These are phyloP conservation scores for Channa striata DNA, from an alignment of 2,797 vertebrate species.

Conservation along the genomic window DNA sequence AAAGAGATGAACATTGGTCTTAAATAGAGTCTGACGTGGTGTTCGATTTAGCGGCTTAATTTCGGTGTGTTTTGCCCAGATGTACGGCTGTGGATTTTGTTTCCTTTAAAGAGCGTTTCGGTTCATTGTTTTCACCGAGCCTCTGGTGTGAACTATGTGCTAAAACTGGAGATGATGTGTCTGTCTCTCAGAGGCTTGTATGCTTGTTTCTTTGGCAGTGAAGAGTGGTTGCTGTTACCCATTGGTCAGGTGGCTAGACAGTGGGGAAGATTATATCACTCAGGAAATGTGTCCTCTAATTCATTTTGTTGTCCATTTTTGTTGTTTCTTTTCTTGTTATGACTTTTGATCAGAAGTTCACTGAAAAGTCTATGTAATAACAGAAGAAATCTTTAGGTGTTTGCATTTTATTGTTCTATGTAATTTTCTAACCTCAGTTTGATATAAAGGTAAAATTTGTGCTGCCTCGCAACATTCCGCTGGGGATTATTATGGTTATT, in stretches of 20 bases:
- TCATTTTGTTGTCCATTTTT: too few species aligned
- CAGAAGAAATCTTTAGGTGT: neutral
- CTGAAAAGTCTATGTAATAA: neutral
- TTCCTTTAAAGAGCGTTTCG: constrained; percentile 39
- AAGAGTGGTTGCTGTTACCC: constrained; percentile 66
- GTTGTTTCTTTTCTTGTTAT: constrained; percentile 2
- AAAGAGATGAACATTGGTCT: too few species aligned
- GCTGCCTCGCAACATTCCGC: neutral
- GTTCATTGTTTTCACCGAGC: constrained; percentile 51
- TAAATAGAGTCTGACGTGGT: too few species aligned
- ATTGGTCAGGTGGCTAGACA: constrained; percentile 73
- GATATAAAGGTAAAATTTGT: neutral
- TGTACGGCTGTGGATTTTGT: too few species aligned
- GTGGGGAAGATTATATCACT: constrained; percentile 72
- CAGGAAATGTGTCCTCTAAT: constrained; percentile 54
- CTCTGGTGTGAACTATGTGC: constrained; percentile 52
- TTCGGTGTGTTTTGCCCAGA: too few species aligned
- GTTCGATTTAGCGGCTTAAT: too few species aligned
- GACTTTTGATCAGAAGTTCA: neutral
- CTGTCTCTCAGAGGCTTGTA: constrained; percentile 51
- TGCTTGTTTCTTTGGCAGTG: constrained; percentile 62
- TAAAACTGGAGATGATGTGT: constrained; percentile 41
- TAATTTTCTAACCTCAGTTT: neutral
- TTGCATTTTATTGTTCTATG: neutral
- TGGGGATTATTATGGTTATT: neutral